These are phyloP conservation scores for Solen grandis DNA, from an alignment of 1,140 invertebrate genomes.

Conservation along the genomic window DNA sequence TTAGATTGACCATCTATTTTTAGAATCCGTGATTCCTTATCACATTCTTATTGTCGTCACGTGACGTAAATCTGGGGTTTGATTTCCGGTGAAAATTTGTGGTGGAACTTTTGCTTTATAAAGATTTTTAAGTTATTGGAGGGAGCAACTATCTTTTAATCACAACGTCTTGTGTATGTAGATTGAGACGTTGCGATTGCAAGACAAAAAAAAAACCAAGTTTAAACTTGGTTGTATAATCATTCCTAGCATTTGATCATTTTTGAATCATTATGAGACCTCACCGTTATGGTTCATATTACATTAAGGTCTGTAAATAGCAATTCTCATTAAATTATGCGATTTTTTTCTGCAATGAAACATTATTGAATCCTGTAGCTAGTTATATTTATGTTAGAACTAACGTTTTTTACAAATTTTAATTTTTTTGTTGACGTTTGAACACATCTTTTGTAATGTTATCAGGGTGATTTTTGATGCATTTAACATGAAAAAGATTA, in stretches of 20 bases:
- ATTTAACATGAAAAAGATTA: no score
- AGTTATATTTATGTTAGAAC: no score
- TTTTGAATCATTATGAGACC: not conserved
- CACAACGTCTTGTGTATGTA: not conserved
- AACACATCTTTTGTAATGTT: no score
- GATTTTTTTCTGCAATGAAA: no score
- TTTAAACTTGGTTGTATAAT: not conserved
- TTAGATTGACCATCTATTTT: conserved; percentile 53
- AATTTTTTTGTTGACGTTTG: no score
- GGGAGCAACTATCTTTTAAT: not conserved
- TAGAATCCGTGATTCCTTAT: conserved; percentile 34
- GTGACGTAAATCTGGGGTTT: conserved; percentile 51
- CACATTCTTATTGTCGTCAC: conserved; percentile 48
- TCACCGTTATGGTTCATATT: not conserved
- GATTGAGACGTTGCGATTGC: not conserved
- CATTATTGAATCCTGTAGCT: no score
- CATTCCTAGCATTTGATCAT: not conserved
- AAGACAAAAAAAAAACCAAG: not conserved
- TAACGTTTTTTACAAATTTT: no score
- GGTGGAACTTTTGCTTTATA: conserved; percentile 28
- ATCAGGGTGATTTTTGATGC: no score
- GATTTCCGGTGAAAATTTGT: conserved; percentile 48
- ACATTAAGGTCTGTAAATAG: no score
- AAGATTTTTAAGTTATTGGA: conserved; percentile 8
- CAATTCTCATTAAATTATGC: no score